Conservation (phyloP, 2,888 invertebrate genomes). For the Aproaerema taeniolella region DNA sequence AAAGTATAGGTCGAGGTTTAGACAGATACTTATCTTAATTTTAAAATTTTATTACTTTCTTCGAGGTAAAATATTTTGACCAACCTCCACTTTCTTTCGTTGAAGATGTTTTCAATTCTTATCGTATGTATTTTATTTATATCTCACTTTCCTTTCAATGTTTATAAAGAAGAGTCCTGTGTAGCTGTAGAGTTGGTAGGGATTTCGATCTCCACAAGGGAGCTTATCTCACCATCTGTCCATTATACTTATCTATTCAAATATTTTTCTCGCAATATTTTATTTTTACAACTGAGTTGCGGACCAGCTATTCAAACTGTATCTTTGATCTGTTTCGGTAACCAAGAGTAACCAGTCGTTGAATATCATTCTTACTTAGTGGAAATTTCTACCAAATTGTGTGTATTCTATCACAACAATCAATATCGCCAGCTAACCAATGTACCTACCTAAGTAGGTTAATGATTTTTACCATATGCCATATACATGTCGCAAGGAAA, state of each 20-base stretch:
- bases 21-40: too few relatives aligned
- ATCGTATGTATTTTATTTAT: background rate
- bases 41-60: too few relatives aligned
- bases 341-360: slow-evolving; percentile 6
- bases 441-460: too few relatives aligned
- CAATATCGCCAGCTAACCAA: too few relatives aligned
- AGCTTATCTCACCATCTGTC: slow-evolving; percentile 55
- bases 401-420: too few relatives aligned
- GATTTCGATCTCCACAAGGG: slow-evolving; percentile 42
- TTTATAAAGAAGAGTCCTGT: slow-evolving; percentile 54
- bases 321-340: slow-evolving; percentile 57
- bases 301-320: slow-evolving; percentile 28
- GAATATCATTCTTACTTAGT: too few relatives aligned
- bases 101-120: background rate
- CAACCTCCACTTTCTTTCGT: too few relatives aligned
- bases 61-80: too few relatives aligned
- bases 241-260: slow-evolving; percentile 57
- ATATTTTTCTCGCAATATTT: slow-evolving; percentile 71
- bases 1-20: too few relatives aligned
- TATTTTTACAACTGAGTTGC: slow-evolving; percentile 49
- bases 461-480: too few relatives aligned
- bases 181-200: slow-evolving; percentile 42
- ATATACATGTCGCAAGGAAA: too few relatives aligned
- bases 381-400: too few relatives aligned
- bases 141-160: slow-evolving; percentile 30